These are phyloP conservation scores for Formica selysi DNA, from an alignment of 1,140 invertebrate species.

Conservation along the genomic window DNA sequence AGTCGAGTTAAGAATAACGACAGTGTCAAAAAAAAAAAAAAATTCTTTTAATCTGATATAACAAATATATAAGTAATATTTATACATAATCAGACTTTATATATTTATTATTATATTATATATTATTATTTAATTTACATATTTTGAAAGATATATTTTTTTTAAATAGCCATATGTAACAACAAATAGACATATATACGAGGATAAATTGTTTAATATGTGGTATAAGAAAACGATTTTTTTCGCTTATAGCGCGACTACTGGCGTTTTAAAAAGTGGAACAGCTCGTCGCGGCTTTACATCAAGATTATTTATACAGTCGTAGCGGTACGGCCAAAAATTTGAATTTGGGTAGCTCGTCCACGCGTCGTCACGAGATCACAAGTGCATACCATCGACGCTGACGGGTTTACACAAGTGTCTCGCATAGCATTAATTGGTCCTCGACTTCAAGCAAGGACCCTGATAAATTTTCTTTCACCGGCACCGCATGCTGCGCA, in stretches of 20 bases:
- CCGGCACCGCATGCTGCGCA: not conserved
- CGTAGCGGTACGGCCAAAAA: not conserved
- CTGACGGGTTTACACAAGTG: conserved; percentile 79
- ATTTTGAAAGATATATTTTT: not conserved
- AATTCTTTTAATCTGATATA: not conserved
- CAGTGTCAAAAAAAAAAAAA: no score
- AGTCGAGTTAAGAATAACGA: not conserved
- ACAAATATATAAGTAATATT: not conserved
- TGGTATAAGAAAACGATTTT: conserved; percentile 15
- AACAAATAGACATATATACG: not conserved
- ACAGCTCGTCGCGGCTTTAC: not conserved
- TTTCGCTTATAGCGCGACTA: not conserved
- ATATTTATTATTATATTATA: no score
- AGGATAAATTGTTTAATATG: not conserved
- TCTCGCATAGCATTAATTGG: conserved; percentile 75
- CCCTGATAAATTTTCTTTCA: conserved; percentile 74
- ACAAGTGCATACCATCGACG: conserved; percentile 37
- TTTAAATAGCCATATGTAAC: no score
- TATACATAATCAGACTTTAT: not conserved
- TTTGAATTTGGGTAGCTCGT: conserved; percentile 48
- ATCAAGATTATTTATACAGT: conserved; percentile 57
- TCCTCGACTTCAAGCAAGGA: conserved; percentile 67
- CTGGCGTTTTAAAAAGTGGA: not conserved
- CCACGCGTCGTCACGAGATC: conserved; percentile 36
- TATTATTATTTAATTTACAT: not conserved